Conservation (phyloP, 2,888 invertebrate species). For the Agrochola lychnidis region DNA sequence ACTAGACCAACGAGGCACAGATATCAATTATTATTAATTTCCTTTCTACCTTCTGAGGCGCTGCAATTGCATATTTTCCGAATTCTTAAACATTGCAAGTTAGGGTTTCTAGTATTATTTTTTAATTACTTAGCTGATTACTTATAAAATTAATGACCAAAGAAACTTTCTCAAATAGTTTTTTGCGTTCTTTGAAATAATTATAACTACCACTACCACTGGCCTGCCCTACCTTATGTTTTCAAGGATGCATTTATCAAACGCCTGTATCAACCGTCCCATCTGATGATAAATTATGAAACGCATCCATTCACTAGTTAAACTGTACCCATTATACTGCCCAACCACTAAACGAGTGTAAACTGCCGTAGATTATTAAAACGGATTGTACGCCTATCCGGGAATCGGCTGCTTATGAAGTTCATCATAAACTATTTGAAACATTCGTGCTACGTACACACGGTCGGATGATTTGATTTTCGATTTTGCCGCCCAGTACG, state of each 20-base stretch:
- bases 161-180: background rate
- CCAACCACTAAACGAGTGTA: conserved; percentile 49
- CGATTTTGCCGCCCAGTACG: too few relatives aligned
- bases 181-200: background rate
- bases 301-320: conserved; percentile 70
- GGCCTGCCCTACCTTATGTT: conserved; percentile 29
- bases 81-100: background rate
- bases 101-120: too few relatives aligned
- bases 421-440: background rate
- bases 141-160: background rate
- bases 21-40: too few relatives aligned
- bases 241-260: conserved; percentile 65
- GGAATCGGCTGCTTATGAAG: background rate
- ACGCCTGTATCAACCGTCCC: conserved; percentile 59
- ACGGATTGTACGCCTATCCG: background rate
- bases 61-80: background rate
- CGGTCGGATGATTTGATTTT: background rate
- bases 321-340: conserved; percentile 67
- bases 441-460: background rate
- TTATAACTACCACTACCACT: background rate
- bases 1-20: too few relatives aligned
- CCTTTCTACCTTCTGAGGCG: background rate
- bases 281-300: conserved; percentile 79
- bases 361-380: conserved; percentile 55
- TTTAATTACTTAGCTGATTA: too few relatives aligned